Base-by-base conservation (phyloP, 2,113 vertebrate genomes). In the Circaetus gallicus region DNA sequence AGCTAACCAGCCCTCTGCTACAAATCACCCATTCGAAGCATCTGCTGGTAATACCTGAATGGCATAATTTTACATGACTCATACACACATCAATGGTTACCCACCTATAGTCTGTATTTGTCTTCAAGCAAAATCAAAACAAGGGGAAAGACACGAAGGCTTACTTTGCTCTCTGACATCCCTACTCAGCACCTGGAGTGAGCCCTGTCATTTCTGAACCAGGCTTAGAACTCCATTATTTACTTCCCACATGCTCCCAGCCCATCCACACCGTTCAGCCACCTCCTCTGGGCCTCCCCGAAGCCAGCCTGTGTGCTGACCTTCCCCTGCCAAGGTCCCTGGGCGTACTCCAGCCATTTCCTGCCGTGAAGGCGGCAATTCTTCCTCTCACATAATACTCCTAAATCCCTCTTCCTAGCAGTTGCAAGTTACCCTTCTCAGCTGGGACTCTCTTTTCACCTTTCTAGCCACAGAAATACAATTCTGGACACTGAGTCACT, bases 381-480 rank as follows among this genome's bases (percentile, higher is more conserved):
- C 86, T 81, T 72, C 67, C 72, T 91, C 91, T 95, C 94, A 71
- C 32, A n/a, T 24, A 65, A 90, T 95, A 80, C 86, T 89, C 76
- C 88, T 73, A 82, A 94, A 91, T 66, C 90, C 21, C 90, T 81
- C 43, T 70, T 84, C 85, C 70, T 9, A 86, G 69, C 73, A 81
- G 47, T 56, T 66, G 14, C 52, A 52, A 65, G 53, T 58, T 38
- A 82, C 24, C 4, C 50, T 69, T 40, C 73, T 52, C n/a, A n/a
- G 53, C 50, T 45, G 61, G 82, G 65, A 80, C 56, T 63, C 74
- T 42, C 31, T 71, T 62, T 22, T 49, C 24, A 16, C 45, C 76
- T 84, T 81, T 82, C 91, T 42, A 84, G 65, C 26, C 55, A 83
- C 40, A 63, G 53, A 62, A 85, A 73, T 65, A 56, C 7, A 93